These are phyloP conservation scores for Corvus moneduloides DNA, from an alignment of 2,113 vertebrate species.

Conservation along the genomic window DNA sequence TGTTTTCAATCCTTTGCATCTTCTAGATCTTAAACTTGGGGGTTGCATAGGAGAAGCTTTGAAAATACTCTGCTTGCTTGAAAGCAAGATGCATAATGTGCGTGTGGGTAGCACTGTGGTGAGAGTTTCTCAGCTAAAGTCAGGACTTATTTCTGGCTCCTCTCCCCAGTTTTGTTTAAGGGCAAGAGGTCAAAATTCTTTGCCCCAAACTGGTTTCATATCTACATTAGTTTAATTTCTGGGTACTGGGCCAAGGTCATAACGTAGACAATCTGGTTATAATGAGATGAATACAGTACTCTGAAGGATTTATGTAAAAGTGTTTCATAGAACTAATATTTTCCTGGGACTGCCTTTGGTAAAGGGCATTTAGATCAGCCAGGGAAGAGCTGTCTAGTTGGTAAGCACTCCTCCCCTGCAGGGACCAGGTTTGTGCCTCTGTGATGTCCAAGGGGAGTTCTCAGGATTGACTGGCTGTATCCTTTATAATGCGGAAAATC, in stretches of 20 bases:
- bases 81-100: not conserved
- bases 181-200: not conserved
- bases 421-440: not conserved
- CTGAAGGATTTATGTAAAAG: not conserved
- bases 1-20: fast-evolving
- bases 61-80: not conserved
- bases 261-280: not conserved
- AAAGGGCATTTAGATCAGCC: not conserved
- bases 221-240: not conserved
- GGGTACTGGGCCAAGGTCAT: not conserved
- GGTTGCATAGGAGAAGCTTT: fast-evolving
- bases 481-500: not conserved
- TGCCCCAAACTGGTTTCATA: not conserved
- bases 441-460: not conserved
- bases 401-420: not conserved
- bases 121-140: not conserved
- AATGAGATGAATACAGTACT: not conserved
- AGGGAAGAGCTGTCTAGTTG: not conserved
- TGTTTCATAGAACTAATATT: not conserved
- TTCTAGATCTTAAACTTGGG: too few species aligned
- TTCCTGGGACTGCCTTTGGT: not conserved
- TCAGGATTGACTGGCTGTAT: not conserved
- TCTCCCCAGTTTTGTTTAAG: not conserved
- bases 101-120: fast-evolving
- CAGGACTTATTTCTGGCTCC: not conserved